Base-by-base conservation (phyloP, 2,113 vertebrate species). In the Leiothrix lutea region DNA sequence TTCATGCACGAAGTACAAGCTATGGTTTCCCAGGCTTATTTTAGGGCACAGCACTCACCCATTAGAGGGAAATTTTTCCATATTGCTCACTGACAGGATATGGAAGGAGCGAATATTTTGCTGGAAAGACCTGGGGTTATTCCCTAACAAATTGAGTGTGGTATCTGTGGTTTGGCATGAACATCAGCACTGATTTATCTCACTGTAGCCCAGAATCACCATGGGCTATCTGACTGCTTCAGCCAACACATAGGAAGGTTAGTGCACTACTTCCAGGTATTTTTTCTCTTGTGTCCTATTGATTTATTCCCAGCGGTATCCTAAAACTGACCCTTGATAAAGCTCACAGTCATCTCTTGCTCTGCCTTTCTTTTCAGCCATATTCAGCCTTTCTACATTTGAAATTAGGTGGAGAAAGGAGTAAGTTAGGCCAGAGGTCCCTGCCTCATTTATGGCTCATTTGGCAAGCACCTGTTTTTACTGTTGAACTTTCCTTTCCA, bases 61-160 rank as follows among this genome's bases (percentile, higher is more conserved):
- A 83, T 94, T 88, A 78, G 64, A 90, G 67, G 48, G 94, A 95
- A 91, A 66, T 89, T 91, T 97, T 97, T 97, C 92, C 91, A 85
- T 72, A 80, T 84, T 97, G 61, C 72, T 94, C 94, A 95, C 58
- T 96, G 95, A 92, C 92, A 95, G 89, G 69, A 93, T 67, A 73
- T 95, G 65, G 92, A 94, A 92, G 87, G 75, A 96, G 82, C 84
- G 79, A 96, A 56, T 95, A 74, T 86, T 97, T 96, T 96, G 36
- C 51, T 90, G 86, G 65, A 84, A 96, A 95, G 78, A 66, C 85
- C 87, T 60, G 91, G 90, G 81, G 84, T 96, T 97, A 93, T 94
- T 97, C 97, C 71, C 35, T 97, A 96, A 95, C 62, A 96, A 96
- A 88, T 94, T 83, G 79, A 91, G 72, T 79, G 93, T 94, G 83